Base-by-base conservation (phyloP, 2,888 invertebrate species). In the Alentia gelatinosa region DNA sequence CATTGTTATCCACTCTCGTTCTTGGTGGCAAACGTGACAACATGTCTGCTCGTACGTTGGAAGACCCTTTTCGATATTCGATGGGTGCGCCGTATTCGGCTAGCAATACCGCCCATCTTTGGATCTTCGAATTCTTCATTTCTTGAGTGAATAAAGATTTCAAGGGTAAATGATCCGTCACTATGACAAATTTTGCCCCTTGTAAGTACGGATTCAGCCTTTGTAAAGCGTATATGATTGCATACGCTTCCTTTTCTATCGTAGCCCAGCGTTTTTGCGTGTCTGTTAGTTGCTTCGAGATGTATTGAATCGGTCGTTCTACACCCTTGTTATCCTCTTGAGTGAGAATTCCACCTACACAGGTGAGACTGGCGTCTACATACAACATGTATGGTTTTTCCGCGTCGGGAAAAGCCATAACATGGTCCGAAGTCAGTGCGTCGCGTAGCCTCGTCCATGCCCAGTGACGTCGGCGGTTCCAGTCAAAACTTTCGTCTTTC, bases 81-180 rank as follows among this genome's bases (percentile, higher is more conserved):
- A 92, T 90, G 0, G 68, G 92, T 23, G 89, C 90, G 0, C 90
- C 92, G 39, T 84, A 92, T 83, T 92, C 92, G 15, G 91, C 91
- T 19, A 92, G 0, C 12, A 91, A 33, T 0, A 92, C 91, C 1
- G 89, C 91, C 92, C 92, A 92, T 0, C 91, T 33, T 89, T 92
- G 92, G 0, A 92, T 89, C 37, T 89, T 90, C 0, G 92, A 91
- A 42, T 92, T 92, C 26, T 89, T 84, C 23, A 91, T 79, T 42
- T 92, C 90, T 19, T 84, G 42, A 0, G 39, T 56, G 30, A 92
- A 91, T 0, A 90, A 15, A 23, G 90, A 91, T n/a, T 89, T 90
- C 30, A 91, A 47, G 0, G 91, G 91, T 56, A 90, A 89, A 68
- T 88, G 90, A 50, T 91, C 91, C 0, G 90, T 90, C 23, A 47